Percentiles rank a stretch among this genome's conserved stretches.
These are phyloP conservation scores for Crotalus viridis DNA, from an alignment of 2,113 vertebrate species.

Conservation along the genomic window DNA sequence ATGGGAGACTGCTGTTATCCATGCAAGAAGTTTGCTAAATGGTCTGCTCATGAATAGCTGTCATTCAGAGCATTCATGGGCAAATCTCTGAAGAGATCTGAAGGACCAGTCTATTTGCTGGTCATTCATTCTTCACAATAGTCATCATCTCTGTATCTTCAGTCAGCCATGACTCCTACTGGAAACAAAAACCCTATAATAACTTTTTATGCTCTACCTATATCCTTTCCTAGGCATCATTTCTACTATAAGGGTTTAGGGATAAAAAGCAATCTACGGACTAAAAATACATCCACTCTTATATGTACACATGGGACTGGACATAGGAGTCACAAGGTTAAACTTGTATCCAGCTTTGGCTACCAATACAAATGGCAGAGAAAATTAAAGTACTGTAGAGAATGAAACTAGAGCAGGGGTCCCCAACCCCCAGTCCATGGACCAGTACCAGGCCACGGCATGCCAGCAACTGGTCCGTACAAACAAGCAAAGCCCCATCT, in stretches of 20 bases:
- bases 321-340: not conserved
- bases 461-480: no score
- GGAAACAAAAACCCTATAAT: not conserved
- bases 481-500: no score
- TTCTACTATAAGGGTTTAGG: not conserved
- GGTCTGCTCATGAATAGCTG: not conserved
- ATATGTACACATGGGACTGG: not conserved
- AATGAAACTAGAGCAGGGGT: not conserved
- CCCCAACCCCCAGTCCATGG: no score
- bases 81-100: not conserved
- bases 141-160: not conserved
- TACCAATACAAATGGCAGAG: not conserved
- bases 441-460: no score
- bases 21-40: not conserved
- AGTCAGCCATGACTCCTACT: not conserved
- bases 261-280: not conserved
- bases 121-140: not conserved
- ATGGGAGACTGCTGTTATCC: not conserved
- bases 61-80: not conserved
- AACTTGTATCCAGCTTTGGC: not conserved
- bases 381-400: fast-evolving
- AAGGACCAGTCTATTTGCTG: not conserved
- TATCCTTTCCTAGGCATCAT: not conserved
- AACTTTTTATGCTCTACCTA: not conserved
- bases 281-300: not conserved